phyloP scores from a whole-genome alignment of 2,888 invertebrate genomes.

The Drosophila pseudotakahashii region DNA sequence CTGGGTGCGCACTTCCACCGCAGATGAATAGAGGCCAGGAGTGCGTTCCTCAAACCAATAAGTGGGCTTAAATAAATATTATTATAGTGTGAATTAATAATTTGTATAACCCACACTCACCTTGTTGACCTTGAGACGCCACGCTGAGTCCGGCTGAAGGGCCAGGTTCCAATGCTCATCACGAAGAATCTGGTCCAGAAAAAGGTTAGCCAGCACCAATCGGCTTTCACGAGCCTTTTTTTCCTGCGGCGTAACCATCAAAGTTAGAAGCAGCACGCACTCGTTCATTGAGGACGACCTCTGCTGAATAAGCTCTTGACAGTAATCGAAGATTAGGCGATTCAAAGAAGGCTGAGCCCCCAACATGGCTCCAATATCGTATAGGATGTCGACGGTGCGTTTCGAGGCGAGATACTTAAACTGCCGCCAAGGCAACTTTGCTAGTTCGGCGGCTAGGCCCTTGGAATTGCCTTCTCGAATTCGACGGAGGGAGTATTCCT shows the following conservation, averaged over 20 bases:
- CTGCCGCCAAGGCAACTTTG: conserved; percentile 87
- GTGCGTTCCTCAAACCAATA: conserved; percentile 82
- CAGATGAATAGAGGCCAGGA: conserved; percentile 83
- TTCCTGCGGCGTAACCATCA: conserved; percentile 63
- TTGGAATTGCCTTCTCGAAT: conserved; percentile 26
- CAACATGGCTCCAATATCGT: conserved; percentile 86
- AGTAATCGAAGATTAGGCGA: conserved; percentile 86
- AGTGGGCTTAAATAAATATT: conserved; percentile 58
- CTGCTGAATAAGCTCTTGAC: conserved; percentile 86
- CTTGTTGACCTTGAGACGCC: conserved; percentile 71
- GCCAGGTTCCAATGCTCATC: conserved; percentile 82
- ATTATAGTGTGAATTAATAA: background rate
- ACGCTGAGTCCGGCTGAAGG: conserved; percentile 75
- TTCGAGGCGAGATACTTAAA: conserved; percentile 87
- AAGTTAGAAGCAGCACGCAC: conserved; percentile 82
- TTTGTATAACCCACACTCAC: conserved; percentile 41
- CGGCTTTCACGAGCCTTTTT: conserved; percentile 37
- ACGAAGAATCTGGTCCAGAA: conserved; percentile 79
- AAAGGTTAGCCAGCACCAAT: conserved; percentile 61
- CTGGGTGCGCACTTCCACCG: conserved; percentile 81
- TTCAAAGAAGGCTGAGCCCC: conserved; percentile 85
- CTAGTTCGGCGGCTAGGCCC: conserved; percentile 79
- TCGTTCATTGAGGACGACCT: conserved; percentile 86
- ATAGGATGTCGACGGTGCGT: conserved; percentile 85
- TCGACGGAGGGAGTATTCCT: conserved; percentile 84